Evolutionary conservation across 2,888 invertebrate species (phyloP).

Genomic region (Girardia tigrina): DNA sequence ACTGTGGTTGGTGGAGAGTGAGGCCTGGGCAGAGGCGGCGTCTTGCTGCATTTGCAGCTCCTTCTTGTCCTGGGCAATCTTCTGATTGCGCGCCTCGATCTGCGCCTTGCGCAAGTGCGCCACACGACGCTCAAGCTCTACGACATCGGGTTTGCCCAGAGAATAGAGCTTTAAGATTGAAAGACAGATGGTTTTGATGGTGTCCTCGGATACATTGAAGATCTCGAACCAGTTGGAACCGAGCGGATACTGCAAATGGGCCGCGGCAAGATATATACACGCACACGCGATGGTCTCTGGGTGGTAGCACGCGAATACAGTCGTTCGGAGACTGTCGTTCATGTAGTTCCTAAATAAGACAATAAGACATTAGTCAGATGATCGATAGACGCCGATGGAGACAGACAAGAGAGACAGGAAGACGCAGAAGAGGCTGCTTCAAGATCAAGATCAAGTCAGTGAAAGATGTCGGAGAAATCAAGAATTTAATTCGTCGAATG

Average conservation of each 20-base stretch:
- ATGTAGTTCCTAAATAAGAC: constrained; percentile 68
- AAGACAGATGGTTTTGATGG: constrained; percentile 69
- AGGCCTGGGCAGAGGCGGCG: too few species aligned
- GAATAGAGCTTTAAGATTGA: constrained; percentile 71
- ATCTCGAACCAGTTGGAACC: constrained; percentile 76
- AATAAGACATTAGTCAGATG: constrained; percentile 6
- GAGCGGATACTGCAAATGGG: constrained; percentile 68
- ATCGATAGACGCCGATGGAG: background rate
- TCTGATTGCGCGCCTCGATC: constrained; percentile 9
- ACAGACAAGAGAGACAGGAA: background rate
- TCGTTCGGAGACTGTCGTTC: constrained; percentile 92
- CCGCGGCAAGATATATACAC: constrained; percentile 87
- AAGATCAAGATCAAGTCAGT: background rate
- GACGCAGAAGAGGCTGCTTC: constrained; percentile 5
- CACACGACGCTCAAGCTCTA: constrained; percentile 16
- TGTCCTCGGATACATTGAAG: constrained; percentile 68
- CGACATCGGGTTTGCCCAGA: constrained; percentile 60
- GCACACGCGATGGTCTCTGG: constrained; percentile 97
- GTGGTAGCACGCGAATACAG: constrained; percentile 82
- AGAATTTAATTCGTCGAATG: constrained; percentile 11
- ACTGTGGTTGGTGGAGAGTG: too few species aligned
- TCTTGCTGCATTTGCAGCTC: too few species aligned
- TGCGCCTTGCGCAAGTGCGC: constrained; percentile 29
- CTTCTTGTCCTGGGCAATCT: constrained; percentile 5
- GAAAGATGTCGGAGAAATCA: background rate